A percentile compares a stretch with the other conserved stretches of the same genome.
phyloP scores from a whole-genome alignment of 2,113 vertebrate genomes.

The Spermophilus dauricus region DNA sequence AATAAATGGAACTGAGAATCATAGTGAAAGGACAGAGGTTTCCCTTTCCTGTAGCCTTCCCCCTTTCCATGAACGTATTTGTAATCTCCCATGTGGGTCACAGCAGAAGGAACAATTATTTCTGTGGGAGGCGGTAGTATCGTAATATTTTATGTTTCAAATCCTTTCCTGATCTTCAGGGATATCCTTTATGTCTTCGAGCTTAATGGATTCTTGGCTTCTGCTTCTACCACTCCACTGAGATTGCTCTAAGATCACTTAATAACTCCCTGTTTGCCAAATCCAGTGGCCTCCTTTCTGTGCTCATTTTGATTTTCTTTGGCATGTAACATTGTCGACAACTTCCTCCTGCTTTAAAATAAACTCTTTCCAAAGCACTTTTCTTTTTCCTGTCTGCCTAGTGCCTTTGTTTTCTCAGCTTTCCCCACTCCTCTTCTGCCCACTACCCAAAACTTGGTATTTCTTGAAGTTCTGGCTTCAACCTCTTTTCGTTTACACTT shows the following conservation, averaged over 20 bases:
- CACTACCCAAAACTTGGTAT: background rate
- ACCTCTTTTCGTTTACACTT: background rate
- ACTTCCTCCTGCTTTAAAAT: background rate
- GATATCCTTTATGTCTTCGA: background rate
- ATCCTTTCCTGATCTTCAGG: background rate
- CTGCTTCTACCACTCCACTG: background rate
- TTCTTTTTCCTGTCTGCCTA: background rate
- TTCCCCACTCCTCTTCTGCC: background rate
- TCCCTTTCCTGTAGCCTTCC: background rate
- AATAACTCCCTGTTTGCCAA: background rate
- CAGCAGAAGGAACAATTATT: background rate
- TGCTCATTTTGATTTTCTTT: constrained; percentile 48
- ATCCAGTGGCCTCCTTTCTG: background rate
- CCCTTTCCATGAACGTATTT: background rate
- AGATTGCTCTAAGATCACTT: background rate
- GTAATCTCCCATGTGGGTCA: background rate
- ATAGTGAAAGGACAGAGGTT: background rate
- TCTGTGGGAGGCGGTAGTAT: background rate
- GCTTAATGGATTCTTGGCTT: constrained; percentile 34
- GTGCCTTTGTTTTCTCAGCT: background rate
- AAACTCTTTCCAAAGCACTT: background rate
- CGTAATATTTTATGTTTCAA: constrained; percentile 16
- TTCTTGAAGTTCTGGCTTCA: background rate
- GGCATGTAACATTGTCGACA: background rate
- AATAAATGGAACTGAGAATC: background rate